Evolutionary conservation across 2,888 invertebrate species (phyloP).

Genomic region (Ectemnius lituratus): DNA sequence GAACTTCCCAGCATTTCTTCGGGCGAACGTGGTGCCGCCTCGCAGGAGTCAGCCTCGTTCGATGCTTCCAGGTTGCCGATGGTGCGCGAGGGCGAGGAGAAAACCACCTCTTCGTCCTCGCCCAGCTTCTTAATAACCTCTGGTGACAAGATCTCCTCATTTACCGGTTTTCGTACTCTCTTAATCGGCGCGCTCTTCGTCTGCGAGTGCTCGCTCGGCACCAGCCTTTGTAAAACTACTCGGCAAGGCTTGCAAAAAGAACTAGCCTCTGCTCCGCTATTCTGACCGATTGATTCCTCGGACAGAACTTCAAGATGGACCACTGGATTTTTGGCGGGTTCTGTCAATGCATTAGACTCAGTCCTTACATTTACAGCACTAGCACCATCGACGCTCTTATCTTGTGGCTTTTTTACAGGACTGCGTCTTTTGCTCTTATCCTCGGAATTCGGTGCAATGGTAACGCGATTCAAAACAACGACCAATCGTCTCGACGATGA

Average conservation of each 20-base stretch:
- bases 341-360: background rate
- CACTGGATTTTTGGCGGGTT: background rate
- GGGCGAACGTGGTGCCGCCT: slow-evolving; percentile 41
- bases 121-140: slow-evolving; percentile 43
- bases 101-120: slow-evolving; percentile 38
- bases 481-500: slow-evolving; percentile 36
- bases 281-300: too few relatives aligned
- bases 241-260: slow-evolving; percentile 41
- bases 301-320: background rate
- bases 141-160: slow-evolving; percentile 28
- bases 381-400: background rate
- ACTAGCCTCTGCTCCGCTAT: too few relatives aligned
- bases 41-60: slow-evolving; percentile 30
- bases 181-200: slow-evolving; percentile 23
- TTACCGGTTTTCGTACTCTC: background rate
- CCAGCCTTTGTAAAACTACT: slow-evolving; percentile 60
- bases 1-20: slow-evolving; percentile 32
- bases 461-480: slow-evolving; percentile 65
- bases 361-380: background rate
- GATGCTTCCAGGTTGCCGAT: background rate
- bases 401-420: too few relatives aligned
- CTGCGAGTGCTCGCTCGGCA: slow-evolving; percentile 35
- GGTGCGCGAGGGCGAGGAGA: slow-evolving; percentile 15
- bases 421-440: too few relatives aligned
- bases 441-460: too few relatives aligned